Base-by-base conservation (phyloP, 2,113 vertebrate species). In the Falco punctatus region DNA sequence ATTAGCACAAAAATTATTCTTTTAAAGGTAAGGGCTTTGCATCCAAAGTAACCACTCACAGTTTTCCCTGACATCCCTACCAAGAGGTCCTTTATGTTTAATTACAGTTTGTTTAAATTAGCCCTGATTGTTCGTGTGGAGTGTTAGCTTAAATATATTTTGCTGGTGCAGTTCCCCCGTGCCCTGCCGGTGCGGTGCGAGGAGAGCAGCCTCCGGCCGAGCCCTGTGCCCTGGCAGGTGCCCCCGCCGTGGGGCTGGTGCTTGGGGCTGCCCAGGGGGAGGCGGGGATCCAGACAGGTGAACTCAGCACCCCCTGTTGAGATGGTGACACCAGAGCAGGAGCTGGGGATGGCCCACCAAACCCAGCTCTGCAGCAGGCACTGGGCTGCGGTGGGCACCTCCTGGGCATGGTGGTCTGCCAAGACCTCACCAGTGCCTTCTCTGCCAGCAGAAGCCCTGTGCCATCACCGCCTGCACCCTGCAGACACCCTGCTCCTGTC, bases 41-140 rank as follows among this genome's bases (percentile, higher is more conserved):
- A 75, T 69, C 79, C 77, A 38, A 84, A 81, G 74, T 84, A 84
- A 91, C 81, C 2, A 22, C 96, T 86, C 90, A 92, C 93, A 91
- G 80, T 79, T 96, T 91, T 20, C 92, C 74, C 69, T 0, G 6
- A 84, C 91, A 93, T 61, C 66, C 86, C 86, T 49, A 72, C 79
- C 62, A 86, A 92, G 72, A 86, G 80, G 80, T 78, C 44, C 91
- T 96, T 97, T 85, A 77, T 86, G 86, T 94, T 83, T 96, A 95
- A 96, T 97, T 91, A 94, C 5, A 83, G 91, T 95, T 96, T 94
- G 88, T 88, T 88, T 67, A 88, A 95, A 97, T 95, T 96, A 94
- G 94, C 81, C 38, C 66, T 49, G 86, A 92, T 88, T 92, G 88
- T 95, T 97, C 9, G 3, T 3, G 5, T 59, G 78, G 83, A 72